Percentiles rank a stretch among this genome's conserved stretches.
phyloP scores from a whole-genome alignment of 2,113 vertebrate species.

The Andinoacara biseriatus region DNA sequence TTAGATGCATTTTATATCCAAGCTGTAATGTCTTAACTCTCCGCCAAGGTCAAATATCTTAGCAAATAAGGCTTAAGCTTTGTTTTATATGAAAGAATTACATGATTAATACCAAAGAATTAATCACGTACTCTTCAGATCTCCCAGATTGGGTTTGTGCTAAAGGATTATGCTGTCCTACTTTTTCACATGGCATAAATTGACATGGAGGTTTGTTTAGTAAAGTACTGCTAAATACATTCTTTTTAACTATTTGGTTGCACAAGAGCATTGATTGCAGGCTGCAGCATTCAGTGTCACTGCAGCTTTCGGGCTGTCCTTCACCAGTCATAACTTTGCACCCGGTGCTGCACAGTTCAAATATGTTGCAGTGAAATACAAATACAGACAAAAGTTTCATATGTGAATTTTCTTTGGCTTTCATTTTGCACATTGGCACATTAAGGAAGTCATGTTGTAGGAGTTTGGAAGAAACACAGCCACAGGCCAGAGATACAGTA shows the following conservation, averaged over 20 bases:
- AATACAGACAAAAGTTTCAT: background rate
- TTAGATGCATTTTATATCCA: constrained; percentile 88
- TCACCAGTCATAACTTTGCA: constrained; percentile 16
- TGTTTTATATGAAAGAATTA: constrained; percentile 90
- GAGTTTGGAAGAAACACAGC: background rate
- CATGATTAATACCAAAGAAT: constrained; percentile 88
- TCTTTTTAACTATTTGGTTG: constrained; percentile 67
- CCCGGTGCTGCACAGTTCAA: background rate
- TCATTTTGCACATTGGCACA: background rate
- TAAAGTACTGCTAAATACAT: constrained; percentile 72
- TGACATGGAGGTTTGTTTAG: constrained; percentile 79
- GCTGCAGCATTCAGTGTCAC: background rate
- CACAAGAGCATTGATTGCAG: constrained; percentile 52
- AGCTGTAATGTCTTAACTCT: constrained; percentile 87
- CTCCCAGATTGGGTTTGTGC: constrained; percentile 84
- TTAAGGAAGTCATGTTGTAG: no score
- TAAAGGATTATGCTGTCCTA: constrained; percentile 86
- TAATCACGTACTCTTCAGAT: constrained; percentile 87
- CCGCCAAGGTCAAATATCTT: constrained; percentile 86
- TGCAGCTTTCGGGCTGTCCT: constrained; percentile 16
- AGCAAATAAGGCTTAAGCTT: constrained; percentile 87
- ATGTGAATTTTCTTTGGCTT: background rate
- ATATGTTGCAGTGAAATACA: background rate
- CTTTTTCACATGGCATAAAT: constrained; percentile 82
- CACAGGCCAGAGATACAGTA: background rate